Evolutionary conservation across 1,140 invertebrate genomes (phyloP).

Genomic region (Colletes gigas): DNA sequence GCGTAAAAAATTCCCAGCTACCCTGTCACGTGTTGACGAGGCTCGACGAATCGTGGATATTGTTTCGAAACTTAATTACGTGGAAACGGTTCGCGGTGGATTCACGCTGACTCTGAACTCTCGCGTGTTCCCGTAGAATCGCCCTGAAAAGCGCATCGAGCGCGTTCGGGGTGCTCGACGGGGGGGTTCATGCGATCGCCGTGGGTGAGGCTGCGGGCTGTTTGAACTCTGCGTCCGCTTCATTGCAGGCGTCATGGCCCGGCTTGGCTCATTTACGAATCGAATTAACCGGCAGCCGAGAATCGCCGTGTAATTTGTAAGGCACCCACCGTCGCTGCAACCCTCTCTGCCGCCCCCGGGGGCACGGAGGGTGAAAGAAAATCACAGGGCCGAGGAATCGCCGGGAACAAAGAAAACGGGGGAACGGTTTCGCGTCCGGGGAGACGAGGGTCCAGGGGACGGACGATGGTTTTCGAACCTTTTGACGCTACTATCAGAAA

Average conservation of each 20-base stretch:
- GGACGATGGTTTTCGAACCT: slow-evolving; percentile 14
- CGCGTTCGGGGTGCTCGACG: slow-evolving; percentile 14
- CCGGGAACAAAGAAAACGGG: slow-evolving; percentile 24
- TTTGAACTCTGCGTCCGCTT: slow-evolving; percentile 31
- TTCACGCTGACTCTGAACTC: not conserved
- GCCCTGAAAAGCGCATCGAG: not conserved
- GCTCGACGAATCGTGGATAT: no score
- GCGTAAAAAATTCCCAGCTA: no score
- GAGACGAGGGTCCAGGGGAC: slow-evolving; percentile 6
- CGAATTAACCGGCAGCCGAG: slow-evolving; percentile 23
- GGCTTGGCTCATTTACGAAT: slow-evolving; percentile 16
- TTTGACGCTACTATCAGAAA: slow-evolving; percentile 27
- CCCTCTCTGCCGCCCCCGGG: not conserved
- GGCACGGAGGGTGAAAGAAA: not conserved
- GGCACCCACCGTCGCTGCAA: no score
- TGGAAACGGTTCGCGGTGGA: not conserved
- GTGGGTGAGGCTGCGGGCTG: slow-evolving; percentile 25
- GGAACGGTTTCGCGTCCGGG: slow-evolving; percentile 19
- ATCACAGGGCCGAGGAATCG: slow-evolving; percentile 19
- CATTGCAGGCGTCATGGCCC: slow-evolving; percentile 1
- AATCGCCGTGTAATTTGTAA: slow-evolving; percentile 26
- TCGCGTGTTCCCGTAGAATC: not conserved
- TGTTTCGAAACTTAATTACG: no score
- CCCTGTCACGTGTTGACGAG: no score
- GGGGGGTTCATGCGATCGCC: slow-evolving; percentile 6